Percentiles rank a stretch among this genome's conserved stretches.
Evolutionary conservation across 2,888 invertebrate genomes (phyloP).

Genomic region (Chorisops tibialis): DNA sequence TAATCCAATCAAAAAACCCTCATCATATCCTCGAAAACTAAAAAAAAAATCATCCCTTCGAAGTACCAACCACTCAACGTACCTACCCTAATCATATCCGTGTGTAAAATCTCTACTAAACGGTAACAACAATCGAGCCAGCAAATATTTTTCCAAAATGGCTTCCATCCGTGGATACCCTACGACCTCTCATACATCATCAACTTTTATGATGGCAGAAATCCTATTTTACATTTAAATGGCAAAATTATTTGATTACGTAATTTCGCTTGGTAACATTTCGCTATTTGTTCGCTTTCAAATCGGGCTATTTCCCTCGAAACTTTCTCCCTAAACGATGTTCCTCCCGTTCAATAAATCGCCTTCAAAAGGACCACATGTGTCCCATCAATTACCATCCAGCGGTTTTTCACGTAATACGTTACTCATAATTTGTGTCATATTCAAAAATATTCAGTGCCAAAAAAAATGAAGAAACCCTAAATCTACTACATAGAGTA

Average conservation of each 20-base stretch:
- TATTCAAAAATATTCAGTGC: too few species aligned
- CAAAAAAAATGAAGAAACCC: too few species aligned
- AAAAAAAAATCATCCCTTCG: too few species aligned
- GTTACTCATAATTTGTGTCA: too few species aligned
- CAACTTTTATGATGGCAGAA: neutral
- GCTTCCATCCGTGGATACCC: constrained; percentile 28
- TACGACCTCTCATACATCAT: neutral
- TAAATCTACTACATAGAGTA: too few species aligned
- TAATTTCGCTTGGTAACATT: constrained; percentile 25
- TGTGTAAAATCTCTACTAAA: too few species aligned
- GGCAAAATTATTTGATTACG: constrained; percentile 34
- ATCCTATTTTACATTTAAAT: constrained; percentile 32
- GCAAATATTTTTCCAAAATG: constrained; percentile 24
- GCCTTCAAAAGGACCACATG: constrained; percentile 11
- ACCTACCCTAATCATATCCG: constrained; percentile 13
- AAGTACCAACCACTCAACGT: constrained; percentile 13
- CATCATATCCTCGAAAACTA: too few species aligned
- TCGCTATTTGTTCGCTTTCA: neutral
- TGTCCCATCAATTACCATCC: constrained; percentile 7
- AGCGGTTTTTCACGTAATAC: too few species aligned
- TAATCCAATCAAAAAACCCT: too few species aligned
- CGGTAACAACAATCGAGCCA: constrained; percentile 22
- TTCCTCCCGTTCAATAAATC: constrained; percentile 1
- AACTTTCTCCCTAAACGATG: neutral
- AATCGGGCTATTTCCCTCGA: constrained; percentile 7